A percentile compares a stretch with the other conserved stretches of the same genome.
phyloP scores from a whole-genome alignment of 2,797 vertebrate species.

The Sebastes iracundus region DNA sequence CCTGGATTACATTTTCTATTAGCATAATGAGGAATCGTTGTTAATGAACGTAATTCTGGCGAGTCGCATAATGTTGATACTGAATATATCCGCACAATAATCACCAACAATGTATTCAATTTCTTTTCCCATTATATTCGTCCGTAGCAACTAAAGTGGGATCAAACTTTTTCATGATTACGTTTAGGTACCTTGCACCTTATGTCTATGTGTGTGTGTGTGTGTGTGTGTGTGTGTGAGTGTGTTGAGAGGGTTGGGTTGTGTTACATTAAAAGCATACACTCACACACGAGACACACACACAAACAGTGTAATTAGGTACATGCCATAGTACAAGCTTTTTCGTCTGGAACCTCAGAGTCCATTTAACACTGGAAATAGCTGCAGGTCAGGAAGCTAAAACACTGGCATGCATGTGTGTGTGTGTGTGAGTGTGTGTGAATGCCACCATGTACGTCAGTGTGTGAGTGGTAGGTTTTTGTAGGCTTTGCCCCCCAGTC shows the following conservation, averaged over 20 bases:
- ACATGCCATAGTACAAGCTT: slow-evolving; percentile 57
- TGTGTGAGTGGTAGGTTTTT: slow-evolving; percentile 40
- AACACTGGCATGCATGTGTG: slow-evolving; percentile 37
- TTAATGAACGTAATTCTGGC: background rate
- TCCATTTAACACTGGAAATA: slow-evolving; percentile 72
- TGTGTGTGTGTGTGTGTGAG: background rate
- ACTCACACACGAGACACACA: slow-evolving; percentile 3
- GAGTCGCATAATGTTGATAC: too few species aligned
- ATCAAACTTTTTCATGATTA: background rate
- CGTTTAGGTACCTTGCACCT: background rate
- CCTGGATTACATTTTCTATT: background rate
- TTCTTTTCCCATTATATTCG: background rate
- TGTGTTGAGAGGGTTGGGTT: background rate
- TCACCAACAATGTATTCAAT: background rate
- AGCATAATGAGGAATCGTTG: background rate
- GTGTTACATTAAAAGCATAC: slow-evolving; percentile 11
- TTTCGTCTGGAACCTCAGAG: slow-evolving; percentile 61
- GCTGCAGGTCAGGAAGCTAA: slow-evolving; percentile 67
- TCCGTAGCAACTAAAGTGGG: background rate
- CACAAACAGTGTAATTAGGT: slow-evolving; percentile 58
- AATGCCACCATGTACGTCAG: slow-evolving; percentile 2
- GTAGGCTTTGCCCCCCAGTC: slow-evolving; percentile 67
- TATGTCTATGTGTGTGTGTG: background rate
- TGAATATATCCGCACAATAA: background rate
- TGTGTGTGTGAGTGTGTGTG: slow-evolving; percentile 16